Conservation (phyloP, 1,140 invertebrate genomes). For the Manduca sexta region DNA sequence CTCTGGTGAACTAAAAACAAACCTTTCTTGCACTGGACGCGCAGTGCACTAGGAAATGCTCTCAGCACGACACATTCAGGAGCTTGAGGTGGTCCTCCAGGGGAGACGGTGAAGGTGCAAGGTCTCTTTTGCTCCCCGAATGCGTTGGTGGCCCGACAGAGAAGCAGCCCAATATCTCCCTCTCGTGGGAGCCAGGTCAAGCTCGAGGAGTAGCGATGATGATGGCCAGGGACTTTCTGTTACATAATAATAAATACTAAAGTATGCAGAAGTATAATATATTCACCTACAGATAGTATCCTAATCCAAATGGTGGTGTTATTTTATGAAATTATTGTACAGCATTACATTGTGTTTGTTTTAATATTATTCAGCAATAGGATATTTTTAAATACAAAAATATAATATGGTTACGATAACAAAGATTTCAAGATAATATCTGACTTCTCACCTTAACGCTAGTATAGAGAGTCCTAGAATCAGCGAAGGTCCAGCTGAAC, state of each 20-base stretch:
- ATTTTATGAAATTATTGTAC: too few species aligned
- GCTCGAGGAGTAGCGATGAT: slow-evolving; percentile 43
- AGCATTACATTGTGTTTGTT: too few species aligned
- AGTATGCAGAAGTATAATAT: too few species aligned
- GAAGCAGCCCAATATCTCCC: slow-evolving; percentile 38
- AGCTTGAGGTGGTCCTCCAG: slow-evolving; percentile 32
- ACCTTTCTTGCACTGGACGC: slow-evolving; percentile 54
- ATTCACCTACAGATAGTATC: too few species aligned
- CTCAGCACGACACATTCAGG: slow-evolving; percentile 40
- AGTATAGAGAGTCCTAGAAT: slow-evolving; percentile 49
- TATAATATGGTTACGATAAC: not conserved
- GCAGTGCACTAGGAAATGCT: slow-evolving; percentile 27
- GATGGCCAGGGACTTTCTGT: slow-evolving; percentile 41
- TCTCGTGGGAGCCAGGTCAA: slow-evolving; percentile 47
- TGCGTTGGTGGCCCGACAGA: slow-evolving; percentile 46
- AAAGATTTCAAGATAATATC: not conserved
- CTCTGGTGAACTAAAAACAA: too few species aligned
- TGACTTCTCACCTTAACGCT: slow-evolving; percentile 31
- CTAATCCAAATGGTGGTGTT: too few species aligned
- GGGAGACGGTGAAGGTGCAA: slow-evolving; percentile 35
- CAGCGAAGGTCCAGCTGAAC: slow-evolving; percentile 58
- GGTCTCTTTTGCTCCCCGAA: slow-evolving; percentile 54
- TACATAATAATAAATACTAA: slow-evolving; percentile 3
- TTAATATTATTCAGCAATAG: too few species aligned
- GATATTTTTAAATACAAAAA: too few species aligned